Base-by-base conservation (phyloP, 2,888 invertebrate genomes). In the Trisateles emortualis region DNA sequence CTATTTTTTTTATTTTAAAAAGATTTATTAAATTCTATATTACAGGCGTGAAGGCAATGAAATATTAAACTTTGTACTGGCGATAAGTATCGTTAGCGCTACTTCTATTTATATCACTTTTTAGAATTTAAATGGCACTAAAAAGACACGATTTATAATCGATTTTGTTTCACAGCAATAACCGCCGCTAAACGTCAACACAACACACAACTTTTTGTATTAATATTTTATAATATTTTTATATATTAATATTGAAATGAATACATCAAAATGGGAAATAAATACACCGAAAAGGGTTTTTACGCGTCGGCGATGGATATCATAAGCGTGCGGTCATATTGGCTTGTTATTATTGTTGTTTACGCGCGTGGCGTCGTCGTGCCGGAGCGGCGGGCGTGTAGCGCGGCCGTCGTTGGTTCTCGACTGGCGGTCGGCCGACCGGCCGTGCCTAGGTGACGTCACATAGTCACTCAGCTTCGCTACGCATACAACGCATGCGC, bases 21-120 rank as follows among this genome's bases (percentile, higher is more conserved):
- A 70, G 56, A 67, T 69, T 55, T 69, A n/a, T 69, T 69, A 50
- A 64, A 66, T 68, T 74, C 81, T 88, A 85, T 74, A 74, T 77
- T 77, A 80, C 72, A 90, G 84, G 90, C 90, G 79, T 87, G 83
- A 90, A 92, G 90, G 92, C 91, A 85, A 86, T 84, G 72, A 84
- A 87, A 83, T 81, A 81, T 87, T 84, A 80, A 86, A 87, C 79
- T 91, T 92, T 92, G 92, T 92, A 92, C 92, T 92, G 79, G 89
- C 90, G 79, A 86, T 81, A 78, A 86, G 78, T 86, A 84, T 79
- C 78, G 74, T 83, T 82, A 80, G 84, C 83, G 79, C 83, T 84
- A 85, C 76, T 67, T 69, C 73, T 80, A 85, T 75, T 52, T 69
- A 64, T 74, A 66, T 79, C 84, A 86, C 81, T 84, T 80, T 80